phyloP scores from a whole-genome alignment of 2,888 invertebrate species.

The Seladonia tumulorum region DNA sequence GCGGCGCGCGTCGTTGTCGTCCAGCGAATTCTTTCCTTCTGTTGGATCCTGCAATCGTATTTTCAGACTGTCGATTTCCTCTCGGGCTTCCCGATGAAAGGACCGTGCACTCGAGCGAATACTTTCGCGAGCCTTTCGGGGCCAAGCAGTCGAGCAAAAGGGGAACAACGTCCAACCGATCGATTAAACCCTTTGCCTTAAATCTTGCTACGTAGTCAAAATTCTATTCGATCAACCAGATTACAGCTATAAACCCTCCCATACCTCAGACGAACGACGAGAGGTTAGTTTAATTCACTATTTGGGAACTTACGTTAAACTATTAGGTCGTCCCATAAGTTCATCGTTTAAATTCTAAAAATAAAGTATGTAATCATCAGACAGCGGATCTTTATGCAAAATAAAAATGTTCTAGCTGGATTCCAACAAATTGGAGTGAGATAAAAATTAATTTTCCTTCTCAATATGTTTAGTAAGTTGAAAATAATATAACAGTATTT shows the following conservation, averaged over 20 bases:
- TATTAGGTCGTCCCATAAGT: no score
- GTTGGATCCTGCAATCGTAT: conserved; percentile 52
- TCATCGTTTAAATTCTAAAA: no score
- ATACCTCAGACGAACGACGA: not conserved
- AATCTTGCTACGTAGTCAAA: not conserved
- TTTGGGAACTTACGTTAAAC: not conserved
- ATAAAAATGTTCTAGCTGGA: no score
- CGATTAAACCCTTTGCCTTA: conserved; percentile 3
- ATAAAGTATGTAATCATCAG: no score
- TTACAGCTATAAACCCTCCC: not conserved
- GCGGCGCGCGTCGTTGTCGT: conserved; percentile 24
- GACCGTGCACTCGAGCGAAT: conserved; percentile 14
- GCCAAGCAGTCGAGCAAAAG: conserved; percentile 26
- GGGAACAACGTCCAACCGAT: not conserved
- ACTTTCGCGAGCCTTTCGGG: not conserved
- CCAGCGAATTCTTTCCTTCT: conserved; percentile 40
- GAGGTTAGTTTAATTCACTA: not conserved
- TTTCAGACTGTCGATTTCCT: conserved; percentile 53
- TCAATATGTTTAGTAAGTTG: no score
- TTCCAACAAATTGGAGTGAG: no score
- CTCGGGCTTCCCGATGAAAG: conserved; percentile 29
- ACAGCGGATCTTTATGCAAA: no score
- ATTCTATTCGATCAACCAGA: not conserved
- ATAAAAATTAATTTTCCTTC: no score
- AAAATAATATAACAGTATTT: no score